Evolutionary conservation across 1,140 invertebrate species (phyloP).

Genomic region (Drosophila tristis): DNA sequence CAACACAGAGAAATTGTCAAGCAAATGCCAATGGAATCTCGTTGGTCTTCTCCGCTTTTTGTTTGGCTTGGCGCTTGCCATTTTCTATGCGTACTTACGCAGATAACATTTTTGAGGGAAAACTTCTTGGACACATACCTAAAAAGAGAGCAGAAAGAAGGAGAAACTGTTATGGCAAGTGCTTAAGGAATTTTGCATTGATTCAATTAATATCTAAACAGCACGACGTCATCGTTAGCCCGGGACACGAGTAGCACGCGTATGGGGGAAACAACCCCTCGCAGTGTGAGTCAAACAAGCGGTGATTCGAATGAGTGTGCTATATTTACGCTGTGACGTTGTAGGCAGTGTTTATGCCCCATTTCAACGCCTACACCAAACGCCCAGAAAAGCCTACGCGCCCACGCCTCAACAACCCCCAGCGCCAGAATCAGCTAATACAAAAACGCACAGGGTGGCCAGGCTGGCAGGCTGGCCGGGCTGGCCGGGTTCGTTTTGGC

Average conservation of each 20-base stretch:
- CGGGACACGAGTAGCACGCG: slow-evolving; percentile 12
- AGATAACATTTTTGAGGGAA: slow-evolving; percentile 9
- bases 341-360: slow-evolving; percentile 34
- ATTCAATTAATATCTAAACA: slow-evolving; percentile 53
- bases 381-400: slow-evolving; percentile 8
- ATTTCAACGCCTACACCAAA: neutral
- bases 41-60: slow-evolving; percentile 14
- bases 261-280: slow-evolving; percentile 20
- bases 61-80: slow-evolving; percentile 7
- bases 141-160: slow-evolving; percentile 7
- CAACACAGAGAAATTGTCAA: slow-evolving; percentile 63
- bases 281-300: slow-evolving; percentile 15
- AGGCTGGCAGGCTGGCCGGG: too few species aligned
- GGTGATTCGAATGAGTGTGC: slow-evolving; percentile 18
- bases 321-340: slow-evolving; percentile 60
- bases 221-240: slow-evolving; percentile 6
- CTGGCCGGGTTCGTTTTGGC: slow-evolving; percentile 6
- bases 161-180: slow-evolving; percentile 28
- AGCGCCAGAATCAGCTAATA: slow-evolving; percentile 1
- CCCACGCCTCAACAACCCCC: slow-evolving; percentile 3
- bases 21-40: slow-evolving; percentile 60
- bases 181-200: slow-evolving; percentile 51
- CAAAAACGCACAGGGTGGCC: slow-evolving; percentile 1
- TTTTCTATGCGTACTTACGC: slow-evolving; percentile 24
- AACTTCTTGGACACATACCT: slow-evolving; percentile 26